Conservation (phyloP, 2,888 invertebrate genomes). For the Fragum fragum region DNA sequence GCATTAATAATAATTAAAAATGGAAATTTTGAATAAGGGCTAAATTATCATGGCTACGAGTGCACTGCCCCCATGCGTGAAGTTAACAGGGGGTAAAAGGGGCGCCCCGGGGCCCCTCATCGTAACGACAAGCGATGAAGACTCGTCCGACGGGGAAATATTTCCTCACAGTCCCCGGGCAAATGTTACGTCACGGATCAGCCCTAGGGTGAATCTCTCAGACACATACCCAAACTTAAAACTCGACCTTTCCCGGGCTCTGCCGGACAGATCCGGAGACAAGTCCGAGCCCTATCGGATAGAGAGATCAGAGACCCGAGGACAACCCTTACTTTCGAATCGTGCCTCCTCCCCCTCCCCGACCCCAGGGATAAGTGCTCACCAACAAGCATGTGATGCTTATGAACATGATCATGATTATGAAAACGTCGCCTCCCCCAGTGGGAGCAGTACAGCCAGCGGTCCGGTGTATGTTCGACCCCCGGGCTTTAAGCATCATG, state of each 20-base stretch:
- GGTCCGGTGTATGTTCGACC: slow-evolving; percentile 85
- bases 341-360: slow-evolving; percentile 52
- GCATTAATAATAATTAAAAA: neutral
- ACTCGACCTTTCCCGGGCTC: slow-evolving; percentile 55
- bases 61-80: slow-evolving; percentile 70
- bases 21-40: neutral
- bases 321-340: slow-evolving; percentile 37
- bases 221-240: slow-evolving; percentile 55
- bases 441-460: slow-evolving; percentile 85
- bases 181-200: slow-evolving; percentile 43
- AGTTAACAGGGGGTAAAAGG: slow-evolving; percentile 77
- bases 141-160: slow-evolving; percentile 66
- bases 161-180: slow-evolving; percentile 53
- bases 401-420: slow-evolving; percentile 84
- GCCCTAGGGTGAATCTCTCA: slow-evolving; percentile 57
- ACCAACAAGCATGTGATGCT: slow-evolving; percentile 71
- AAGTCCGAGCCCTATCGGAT: slow-evolving; percentile 37
- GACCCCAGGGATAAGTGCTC: slow-evolving; percentile 38
- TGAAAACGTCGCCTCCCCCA: slow-evolving; percentile 83
- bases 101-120: slow-evolving; percentile 77
- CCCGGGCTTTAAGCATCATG: slow-evolving; percentile 85
- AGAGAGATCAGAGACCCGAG: slow-evolving; percentile 45
- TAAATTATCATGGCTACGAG: slow-evolving; percentile 52
- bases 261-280: slow-evolving; percentile 34
- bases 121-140: slow-evolving; percentile 79